Conservation (phyloP, 2,888 invertebrate genomes). For the Dione juno region DNA sequence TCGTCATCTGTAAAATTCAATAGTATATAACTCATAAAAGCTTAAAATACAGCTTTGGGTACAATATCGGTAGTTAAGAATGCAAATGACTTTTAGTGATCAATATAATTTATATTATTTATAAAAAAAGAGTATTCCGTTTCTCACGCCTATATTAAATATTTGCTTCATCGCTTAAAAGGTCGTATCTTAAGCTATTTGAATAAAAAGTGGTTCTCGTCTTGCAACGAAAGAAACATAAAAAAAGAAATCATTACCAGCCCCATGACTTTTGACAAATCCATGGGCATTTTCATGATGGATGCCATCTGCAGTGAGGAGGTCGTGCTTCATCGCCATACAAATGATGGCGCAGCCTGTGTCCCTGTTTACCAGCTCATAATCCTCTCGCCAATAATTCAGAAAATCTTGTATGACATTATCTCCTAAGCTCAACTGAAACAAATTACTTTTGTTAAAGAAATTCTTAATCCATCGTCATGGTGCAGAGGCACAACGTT, state of each 20-base stretch:
- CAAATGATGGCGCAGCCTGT: slow-evolving; percentile 72
- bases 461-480: too few species aligned
- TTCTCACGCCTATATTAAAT: too few species aligned
- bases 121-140: too few species aligned
- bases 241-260: slow-evolving; percentile 55
- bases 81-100: too few species aligned
- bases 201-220: too few species aligned
- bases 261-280: slow-evolving; percentile 71
- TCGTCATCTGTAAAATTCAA: slow-evolving; percentile 57
- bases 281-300: slow-evolving; percentile 70
- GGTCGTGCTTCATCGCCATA: slow-evolving; percentile 67
- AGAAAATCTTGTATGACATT: slow-evolving; percentile 68
- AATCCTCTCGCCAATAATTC: slow-evolving; percentile 74
- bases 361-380: slow-evolving; percentile 64
- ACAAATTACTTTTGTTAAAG: neutral
- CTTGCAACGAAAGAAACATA: neutral
- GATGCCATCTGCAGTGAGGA: slow-evolving; percentile 63
- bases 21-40: neutral
- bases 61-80: too few species aligned
- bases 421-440: slow-evolving; percentile 62
- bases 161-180: too few species aligned
- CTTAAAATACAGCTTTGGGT: too few species aligned
- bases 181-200: too few species aligned
- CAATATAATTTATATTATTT: too few species aligned
- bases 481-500: too few species aligned